Evolutionary conservation across 2,888 invertebrate species (phyloP), one percentile per base, ranked within the genome.

Genomic region (Bellardia bayeri): DNA sequence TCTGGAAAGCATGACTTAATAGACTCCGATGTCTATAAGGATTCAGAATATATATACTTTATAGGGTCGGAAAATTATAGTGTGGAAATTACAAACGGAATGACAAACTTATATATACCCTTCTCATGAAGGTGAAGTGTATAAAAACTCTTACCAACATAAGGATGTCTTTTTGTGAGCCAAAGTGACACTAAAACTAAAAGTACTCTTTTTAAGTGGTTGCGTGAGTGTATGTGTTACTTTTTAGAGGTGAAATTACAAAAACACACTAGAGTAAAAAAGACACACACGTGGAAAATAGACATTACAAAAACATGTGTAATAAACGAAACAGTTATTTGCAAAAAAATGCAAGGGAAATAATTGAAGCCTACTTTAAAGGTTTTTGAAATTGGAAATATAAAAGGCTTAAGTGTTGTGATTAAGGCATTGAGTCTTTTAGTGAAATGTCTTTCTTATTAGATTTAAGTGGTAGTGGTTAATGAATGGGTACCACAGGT

Each of bases 121-220:
- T n/a, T n/a, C n/a, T n/a, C n/a, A n/a, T n/a, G n/a, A n/a, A n/a
- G n/a, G n/a, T n/a, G n/a, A n/a, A n/a, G n/a, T n/a, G n/a, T n/a
- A n/a, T n/a, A 74, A 40, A 64, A 66, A 72, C 42, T 72, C 63
- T 16, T 16, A 40, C 40, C 63, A 42, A 30, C 7, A 42, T 42
- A 71, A 54, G 40, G 51, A n/a, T 64, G 54, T 64, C 49, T 51
- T 45, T 68, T 69, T 64, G 5, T 40, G 11, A 40, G 40, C 54
- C 30, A 40, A 64, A 76, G 54, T 71, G 61, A 51, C 61, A 71
- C 37, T 61, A 49, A 69, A 72, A 66, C 72, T 79, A 78, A 78
- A 82, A 64, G 82, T 80, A 76, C 64, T 58, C 82, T 76, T 51
- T 76, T 68, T 76, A 83, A 83, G 86, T 80, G 80, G 51, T 80